Evolutionary conservation across 2,888 invertebrate genomes (phyloP).

Genomic region (Drosophila kanekoi): DNA sequence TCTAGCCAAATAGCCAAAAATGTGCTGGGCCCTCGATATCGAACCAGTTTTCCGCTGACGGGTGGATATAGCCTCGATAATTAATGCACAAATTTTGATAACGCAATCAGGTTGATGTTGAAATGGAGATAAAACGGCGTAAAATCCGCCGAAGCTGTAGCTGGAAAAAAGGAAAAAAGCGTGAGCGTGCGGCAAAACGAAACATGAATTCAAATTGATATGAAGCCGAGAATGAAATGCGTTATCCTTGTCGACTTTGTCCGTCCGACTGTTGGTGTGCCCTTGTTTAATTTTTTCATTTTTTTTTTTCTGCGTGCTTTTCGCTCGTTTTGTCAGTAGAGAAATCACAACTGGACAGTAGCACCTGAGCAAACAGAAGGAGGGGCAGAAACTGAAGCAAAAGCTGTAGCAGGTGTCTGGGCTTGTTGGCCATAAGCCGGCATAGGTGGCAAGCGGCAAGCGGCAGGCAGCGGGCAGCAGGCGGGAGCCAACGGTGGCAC

Average conservation of each 20-base stretch:
- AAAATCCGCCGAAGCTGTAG: neutral
- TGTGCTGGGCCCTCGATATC: constrained; percentile 8
- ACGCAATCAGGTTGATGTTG: constrained; percentile 31
- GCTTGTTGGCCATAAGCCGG: constrained; percentile 17
- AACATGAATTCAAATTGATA: constrained; percentile 65
- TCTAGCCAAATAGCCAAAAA: neutral
- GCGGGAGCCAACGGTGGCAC: no score
- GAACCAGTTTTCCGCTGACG: neutral
- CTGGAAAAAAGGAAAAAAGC: constrained; percentile 31
- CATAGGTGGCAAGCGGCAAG: neutral
- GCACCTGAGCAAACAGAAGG: constrained; percentile 21
- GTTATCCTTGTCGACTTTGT: constrained; percentile 35
- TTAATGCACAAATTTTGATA: constrained; percentile 40
- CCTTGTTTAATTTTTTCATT: neutral
- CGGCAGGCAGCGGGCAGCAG: constrained; percentile 13
- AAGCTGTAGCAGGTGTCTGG: constrained; percentile 9
- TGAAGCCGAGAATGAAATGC: constrained; percentile 23
- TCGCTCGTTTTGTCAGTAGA: constrained; percentile 34
- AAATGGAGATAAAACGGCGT: constrained; percentile 15
- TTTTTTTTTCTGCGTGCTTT: neutral
- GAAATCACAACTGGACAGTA: constrained; percentile 49
- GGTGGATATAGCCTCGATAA: constrained; percentile 11
- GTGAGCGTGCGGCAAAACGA: constrained; percentile 48
- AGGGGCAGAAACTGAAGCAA: neutral
- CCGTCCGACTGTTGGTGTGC: neutral